These are phyloP conservation scores for Glyphotaelius pellucidus DNA, from an alignment of 2,888 invertebrate species.

Conservation along the genomic window DNA sequence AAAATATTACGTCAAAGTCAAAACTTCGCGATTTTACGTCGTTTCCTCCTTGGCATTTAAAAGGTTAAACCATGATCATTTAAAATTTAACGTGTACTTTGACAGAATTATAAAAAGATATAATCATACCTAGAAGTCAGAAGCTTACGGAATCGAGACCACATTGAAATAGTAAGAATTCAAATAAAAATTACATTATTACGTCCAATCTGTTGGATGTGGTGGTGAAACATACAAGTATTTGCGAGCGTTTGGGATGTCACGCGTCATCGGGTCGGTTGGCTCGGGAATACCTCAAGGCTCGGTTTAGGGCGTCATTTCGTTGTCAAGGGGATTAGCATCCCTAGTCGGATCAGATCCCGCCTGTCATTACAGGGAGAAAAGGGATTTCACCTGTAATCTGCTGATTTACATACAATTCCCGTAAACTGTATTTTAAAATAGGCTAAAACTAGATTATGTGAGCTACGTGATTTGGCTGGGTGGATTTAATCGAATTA, in stretches of 20 bases:
- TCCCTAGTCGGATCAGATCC: background rate
- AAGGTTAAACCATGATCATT: too few species aligned
- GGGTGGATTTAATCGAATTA: background rate
- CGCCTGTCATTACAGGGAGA: constrained; percentile 11
- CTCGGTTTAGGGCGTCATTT: constrained; percentile 12
- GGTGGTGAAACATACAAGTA: background rate
- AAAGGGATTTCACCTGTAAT: constrained; percentile 6
- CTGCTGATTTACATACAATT: background rate
- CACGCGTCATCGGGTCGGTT: background rate
- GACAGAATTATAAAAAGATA: too few species aligned
- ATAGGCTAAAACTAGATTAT: background rate
- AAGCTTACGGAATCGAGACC: too few species aligned
- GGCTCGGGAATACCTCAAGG: constrained; percentile 10
- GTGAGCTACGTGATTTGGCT: background rate
- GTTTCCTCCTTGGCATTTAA: too few species aligned
- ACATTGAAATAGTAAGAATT: too few species aligned
- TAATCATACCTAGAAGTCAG: too few species aligned
- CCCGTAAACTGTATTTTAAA: background rate
- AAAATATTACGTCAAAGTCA: too few species aligned
- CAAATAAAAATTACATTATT: background rate
- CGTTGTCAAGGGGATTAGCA: constrained; percentile 22
- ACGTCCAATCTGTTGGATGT: background rate
- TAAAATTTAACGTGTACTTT: too few species aligned
- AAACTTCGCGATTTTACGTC: too few species aligned
- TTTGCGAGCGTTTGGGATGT: background rate